Base-by-base conservation (phyloP, 2,113 vertebrate genomes). In the Hystrix cristata region DNA sequence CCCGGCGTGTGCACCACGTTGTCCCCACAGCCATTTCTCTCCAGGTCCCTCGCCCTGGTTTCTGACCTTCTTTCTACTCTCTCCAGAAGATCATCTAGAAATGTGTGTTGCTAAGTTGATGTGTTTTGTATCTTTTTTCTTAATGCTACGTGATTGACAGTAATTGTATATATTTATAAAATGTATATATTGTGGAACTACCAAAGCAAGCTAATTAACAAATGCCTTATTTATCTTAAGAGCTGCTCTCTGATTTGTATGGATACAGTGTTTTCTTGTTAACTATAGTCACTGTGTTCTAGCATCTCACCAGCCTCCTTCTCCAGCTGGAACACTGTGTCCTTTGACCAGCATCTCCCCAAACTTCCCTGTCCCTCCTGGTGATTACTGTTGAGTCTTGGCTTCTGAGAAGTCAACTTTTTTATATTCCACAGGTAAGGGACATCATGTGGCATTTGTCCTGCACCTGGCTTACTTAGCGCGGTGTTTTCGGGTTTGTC, bases 1-100 rank as follows among this genome's bases (percentile, higher is more conserved):
- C 18, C n/a, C n/a, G 5, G 38, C 1, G 8, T 0, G 3, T 29
- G 64, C 71, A 12, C 27, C 31, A 21, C 3, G 7, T 53, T 15
- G 21, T n/a, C 38, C 43, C 67, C 0, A 5, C 43, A 80, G 21
- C 48, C 3, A 31, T 5, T 84, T 43, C 23, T 14, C 1, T 38
- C 46, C 3, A 0, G 13, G 84, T 34, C 31, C 6, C 55, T 38
- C 78, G 11, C 81, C 65, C 86, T 87, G 29, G 64, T 53, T 62
- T 83, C 95, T 59, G n/a, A 34, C 34, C 64, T 83, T 55, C 19
- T 34, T 10, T 65, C 59, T 25, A 18, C 27, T 34, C 89, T 74
- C 72, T 65, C 48, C 19, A 27, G 64, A 87, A 64, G 46, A 11
- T 72, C 71, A 25, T 27, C 7, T 14, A 64, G 92, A 74, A 87